Percentiles rank a stretch among this genome's conserved stretches.
Evolutionary conservation across 2,113 vertebrate species (phyloP).

Genomic region (Aptenodytes forsteri): DNA sequence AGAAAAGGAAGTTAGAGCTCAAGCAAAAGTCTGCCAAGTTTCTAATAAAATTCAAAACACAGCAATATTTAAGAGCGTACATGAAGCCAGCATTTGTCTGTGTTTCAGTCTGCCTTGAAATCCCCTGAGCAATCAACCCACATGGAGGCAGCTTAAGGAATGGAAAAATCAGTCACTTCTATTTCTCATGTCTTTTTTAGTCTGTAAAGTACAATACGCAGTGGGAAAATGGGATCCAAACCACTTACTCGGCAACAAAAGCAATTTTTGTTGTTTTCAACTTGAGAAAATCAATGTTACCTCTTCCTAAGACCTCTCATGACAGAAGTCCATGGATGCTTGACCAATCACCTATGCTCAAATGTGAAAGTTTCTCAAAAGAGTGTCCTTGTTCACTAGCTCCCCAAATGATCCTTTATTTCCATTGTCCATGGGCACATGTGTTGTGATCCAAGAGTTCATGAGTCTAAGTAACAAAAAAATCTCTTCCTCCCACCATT

Average conservation of each 20-base stretch:
- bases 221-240: constrained; percentile 52
- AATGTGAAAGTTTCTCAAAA: background rate
- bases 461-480: background rate
- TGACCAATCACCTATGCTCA: background rate
- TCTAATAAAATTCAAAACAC: constrained; percentile 65
- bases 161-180: constrained; percentile 65
- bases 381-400: background rate
- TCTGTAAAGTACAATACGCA: constrained; percentile 6
- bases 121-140: constrained; percentile 69
- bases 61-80: constrained; percentile 52
- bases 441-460: background rate
- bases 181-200: constrained; percentile 66
- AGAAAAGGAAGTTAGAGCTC: constrained; percentile 37
- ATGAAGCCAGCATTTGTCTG: constrained; percentile 64
- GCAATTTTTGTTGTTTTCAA: background rate
- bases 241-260: background rate
- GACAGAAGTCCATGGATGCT: background rate
- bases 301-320: background rate
- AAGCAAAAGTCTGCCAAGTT: constrained; percentile 60
- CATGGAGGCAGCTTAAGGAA: constrained; percentile 57
- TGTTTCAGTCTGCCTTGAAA: constrained; percentile 69
- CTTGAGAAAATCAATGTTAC: background rate
- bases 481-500: background rate
- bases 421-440: background rate
- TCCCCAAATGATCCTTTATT: background rate